These are phyloP conservation scores for Coelopa pilipes DNA, from an alignment of 2,888 invertebrate genomes.

Conservation along the genomic window DNA sequence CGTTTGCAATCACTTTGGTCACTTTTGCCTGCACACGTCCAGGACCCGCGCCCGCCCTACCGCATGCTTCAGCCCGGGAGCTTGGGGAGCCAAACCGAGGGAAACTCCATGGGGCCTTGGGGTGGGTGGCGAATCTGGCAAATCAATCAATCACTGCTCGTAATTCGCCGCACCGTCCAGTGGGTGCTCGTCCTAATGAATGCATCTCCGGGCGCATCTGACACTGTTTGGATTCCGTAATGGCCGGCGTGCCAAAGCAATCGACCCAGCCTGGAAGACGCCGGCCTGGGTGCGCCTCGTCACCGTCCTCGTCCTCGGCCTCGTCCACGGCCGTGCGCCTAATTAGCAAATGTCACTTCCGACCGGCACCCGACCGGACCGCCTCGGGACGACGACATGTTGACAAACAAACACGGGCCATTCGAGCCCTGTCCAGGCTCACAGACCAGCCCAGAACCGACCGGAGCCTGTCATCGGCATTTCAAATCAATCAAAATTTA, in stretches of 20 bases:
- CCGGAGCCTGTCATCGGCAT: conserved; percentile 1
- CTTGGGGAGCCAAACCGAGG: no score
- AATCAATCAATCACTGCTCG: no score
- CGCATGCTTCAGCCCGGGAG: conserved; percentile 14
- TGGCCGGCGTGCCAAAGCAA: no score
- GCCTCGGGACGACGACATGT: background rate
- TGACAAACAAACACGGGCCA: background rate
- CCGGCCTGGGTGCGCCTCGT: background rate
- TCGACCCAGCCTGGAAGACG: background rate
- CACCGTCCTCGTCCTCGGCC: no score
- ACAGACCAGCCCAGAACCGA: background rate
- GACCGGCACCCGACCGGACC: background rate
- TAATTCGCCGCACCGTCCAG: no score
- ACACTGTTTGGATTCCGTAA: no score
- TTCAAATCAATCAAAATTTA: conserved; percentile 52
- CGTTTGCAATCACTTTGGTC: background rate
- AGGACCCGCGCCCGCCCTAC: background rate
- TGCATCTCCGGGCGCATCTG: no score
- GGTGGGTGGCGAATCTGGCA: no score
- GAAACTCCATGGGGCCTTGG: no score
- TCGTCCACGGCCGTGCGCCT: background rate
- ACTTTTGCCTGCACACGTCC: conserved; percentile 28
- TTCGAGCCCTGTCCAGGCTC: conserved; percentile 45
- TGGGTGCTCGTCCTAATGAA: no score
- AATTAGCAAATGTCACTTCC: conserved; percentile 40